A percentile compares a stretch with the other conserved stretches of the same genome.
phyloP scores from a whole-genome alignment of 2,113 vertebrate species.

The Proteles cristata region DNA sequence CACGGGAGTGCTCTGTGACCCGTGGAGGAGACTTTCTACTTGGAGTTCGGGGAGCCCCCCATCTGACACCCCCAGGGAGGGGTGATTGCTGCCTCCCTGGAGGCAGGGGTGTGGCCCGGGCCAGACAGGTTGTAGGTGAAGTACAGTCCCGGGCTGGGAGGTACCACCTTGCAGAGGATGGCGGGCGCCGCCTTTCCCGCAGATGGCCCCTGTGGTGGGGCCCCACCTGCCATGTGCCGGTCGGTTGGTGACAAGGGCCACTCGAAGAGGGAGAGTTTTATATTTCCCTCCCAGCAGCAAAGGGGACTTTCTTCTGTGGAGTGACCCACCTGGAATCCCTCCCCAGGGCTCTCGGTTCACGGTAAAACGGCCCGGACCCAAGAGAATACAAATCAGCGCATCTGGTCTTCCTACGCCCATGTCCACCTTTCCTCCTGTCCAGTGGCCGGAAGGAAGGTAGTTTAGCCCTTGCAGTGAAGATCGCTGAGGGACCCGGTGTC shows the following conservation, averaged over 20 bases:
- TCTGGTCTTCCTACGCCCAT: neutral
- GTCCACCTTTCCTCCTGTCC: neutral
- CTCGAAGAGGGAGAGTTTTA: neutral
- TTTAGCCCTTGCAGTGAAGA: conserved; percentile 9
- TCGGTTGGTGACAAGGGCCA: neutral
- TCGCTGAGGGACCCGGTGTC: neutral
- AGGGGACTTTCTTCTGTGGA: neutral
- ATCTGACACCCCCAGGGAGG: neutral
- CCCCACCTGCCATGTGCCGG: neutral
- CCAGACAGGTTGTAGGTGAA: too few relatives aligned
- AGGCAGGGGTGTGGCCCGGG: neutral
- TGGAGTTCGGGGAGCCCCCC: neutral
- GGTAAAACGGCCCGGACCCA: conserved; percentile 2
- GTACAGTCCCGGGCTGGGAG: neutral
- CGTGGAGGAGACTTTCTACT: too few relatives aligned
- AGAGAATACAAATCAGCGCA: neutral
- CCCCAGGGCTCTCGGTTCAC: conserved; percentile 15
- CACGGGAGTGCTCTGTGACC: rapidly evolving
- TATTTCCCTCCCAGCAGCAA: neutral
- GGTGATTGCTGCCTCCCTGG: neutral
- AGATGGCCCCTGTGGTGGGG: neutral
- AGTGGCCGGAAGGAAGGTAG: neutral
- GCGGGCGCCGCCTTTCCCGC: neutral
- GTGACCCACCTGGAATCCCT: neutral
- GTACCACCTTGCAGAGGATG: neutral